Evolutionary conservation across 2,113 vertebrate species (phyloP), one percentile per base, ranked within the genome.

Genomic region (Osmerus eperlanus): DNA sequence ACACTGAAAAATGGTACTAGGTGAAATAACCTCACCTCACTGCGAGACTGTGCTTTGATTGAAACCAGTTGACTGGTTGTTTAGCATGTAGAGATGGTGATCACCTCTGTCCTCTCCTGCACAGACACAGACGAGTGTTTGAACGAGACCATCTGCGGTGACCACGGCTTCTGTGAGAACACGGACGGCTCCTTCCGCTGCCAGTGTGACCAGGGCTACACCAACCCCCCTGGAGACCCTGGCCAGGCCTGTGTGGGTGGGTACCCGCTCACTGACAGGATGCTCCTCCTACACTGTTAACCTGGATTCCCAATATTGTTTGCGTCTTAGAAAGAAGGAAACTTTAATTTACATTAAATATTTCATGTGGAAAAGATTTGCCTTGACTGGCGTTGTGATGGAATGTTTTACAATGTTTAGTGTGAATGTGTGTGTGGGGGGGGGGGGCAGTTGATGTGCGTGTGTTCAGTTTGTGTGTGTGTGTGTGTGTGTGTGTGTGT

Each of bases 111-210:
- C 41, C 76, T 61, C 23, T 80, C 65, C 68, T 75, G 4, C 21
- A 21, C 83, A 93, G 92, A 93, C 82, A 81, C 90, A 61, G 88
- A 92, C 15, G 91, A 93, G 76, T 93, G 91, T 29, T 68, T 81
- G 53, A 91, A 92, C 41, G 82, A 89, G 73, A 92, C 85, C 71
- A 88, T 92, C 84, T 93, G 92, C 56, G 90, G 90, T 60, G 84
- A 78, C 75, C 84, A 91, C 19, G 89, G 90, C 71, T 90, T 86
- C 85, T 93, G 92, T 56, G 90, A 92, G 83, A 93, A 93, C 84
- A 91, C 86, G 4, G 88, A 89, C 21, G 88, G 89, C 61, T 91
- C 91, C 1, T 92, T 86, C 85, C 88, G 76, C 63, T 93, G 92
- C 80, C 86, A 87, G 32, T 93, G 92, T 65, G 79, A 93, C 84